A percentile compares a stretch with the other conserved stretches of the same genome.
Evolutionary conservation across 2,888 invertebrate genomes (phyloP).

Genomic region (Lithophane ornitopus): DNA sequence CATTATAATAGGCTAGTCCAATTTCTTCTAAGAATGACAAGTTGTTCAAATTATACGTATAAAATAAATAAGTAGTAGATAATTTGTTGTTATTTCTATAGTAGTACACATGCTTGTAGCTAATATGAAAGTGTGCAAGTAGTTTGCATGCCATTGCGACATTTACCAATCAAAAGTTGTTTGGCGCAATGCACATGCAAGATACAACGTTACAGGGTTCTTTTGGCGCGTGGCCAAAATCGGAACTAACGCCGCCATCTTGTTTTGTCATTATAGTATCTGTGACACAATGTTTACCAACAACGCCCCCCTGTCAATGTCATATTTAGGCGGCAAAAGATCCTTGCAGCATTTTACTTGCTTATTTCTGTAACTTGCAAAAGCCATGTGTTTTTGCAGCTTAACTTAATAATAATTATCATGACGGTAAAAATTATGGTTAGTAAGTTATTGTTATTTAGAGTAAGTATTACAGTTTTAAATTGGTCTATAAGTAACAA

Average conservation of each 20-base stretch:
- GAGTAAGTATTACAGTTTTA: neutral
- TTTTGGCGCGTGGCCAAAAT: neutral
- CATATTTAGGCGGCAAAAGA: neutral
- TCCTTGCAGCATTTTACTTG: neutral
- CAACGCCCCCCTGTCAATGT: neutral
- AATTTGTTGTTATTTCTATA: neutral
- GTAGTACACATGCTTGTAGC: neutral
- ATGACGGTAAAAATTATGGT: neutral
- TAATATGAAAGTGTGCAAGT: neutral
- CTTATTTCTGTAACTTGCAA: neutral
- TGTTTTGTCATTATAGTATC: neutral
- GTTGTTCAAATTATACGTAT: neutral
- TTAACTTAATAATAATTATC: neutral
- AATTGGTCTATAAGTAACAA: neutral
- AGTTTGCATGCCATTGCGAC: neutral
- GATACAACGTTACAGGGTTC: neutral
- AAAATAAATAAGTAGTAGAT: neutral
- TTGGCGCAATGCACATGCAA: neutral
- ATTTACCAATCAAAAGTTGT: neutral
- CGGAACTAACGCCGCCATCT: neutral
- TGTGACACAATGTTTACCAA: neutral
- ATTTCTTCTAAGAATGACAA: neutral
- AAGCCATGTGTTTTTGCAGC: neutral
- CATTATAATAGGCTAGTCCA: neutral
- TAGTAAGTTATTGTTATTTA: conserved; percentile 8